Conservation (phyloP, 2,888 invertebrate species). For the Heliconius aoede region DNA sequence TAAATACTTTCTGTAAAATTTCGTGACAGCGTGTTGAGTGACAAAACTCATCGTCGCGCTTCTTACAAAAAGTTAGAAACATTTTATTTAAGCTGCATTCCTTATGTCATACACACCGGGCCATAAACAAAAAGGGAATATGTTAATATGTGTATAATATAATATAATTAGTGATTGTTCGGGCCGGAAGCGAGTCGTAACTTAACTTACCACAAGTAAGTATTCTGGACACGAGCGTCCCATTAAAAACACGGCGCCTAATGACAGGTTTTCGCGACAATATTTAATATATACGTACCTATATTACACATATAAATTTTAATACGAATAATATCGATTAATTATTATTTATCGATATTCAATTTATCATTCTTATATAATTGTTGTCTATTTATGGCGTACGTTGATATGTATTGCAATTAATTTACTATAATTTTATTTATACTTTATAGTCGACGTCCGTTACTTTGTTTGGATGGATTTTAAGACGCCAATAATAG, state of each 20-base stretch:
- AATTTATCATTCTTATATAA: conserved; percentile 2
- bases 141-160: conserved; percentile 38
- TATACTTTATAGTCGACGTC: background rate
- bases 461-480: background rate
- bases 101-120: background rate
- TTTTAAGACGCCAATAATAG: background rate
- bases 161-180: conserved; percentile 42
- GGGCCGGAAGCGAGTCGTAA: conserved; percentile 44
- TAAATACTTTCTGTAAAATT: no score
- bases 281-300: conserved; percentile 10
- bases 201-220: conserved; percentile 32
- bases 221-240: conserved; percentile 39
- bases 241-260: conserved; percentile 45
- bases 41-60: background rate
- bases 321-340: conserved; percentile 30
- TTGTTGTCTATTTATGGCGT: background rate
- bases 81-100: background rate
- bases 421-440: background rate
- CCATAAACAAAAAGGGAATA: conserved; percentile 32
- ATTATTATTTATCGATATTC: conserved; percentile 25
- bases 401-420: background rate
- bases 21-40: background rate
- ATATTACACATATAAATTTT: conserved; percentile 1
- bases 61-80: background rate
- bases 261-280: conserved; percentile 44